Base-by-base conservation (phyloP, 2,888 invertebrate species). In the Odontocerum albicorne region DNA sequence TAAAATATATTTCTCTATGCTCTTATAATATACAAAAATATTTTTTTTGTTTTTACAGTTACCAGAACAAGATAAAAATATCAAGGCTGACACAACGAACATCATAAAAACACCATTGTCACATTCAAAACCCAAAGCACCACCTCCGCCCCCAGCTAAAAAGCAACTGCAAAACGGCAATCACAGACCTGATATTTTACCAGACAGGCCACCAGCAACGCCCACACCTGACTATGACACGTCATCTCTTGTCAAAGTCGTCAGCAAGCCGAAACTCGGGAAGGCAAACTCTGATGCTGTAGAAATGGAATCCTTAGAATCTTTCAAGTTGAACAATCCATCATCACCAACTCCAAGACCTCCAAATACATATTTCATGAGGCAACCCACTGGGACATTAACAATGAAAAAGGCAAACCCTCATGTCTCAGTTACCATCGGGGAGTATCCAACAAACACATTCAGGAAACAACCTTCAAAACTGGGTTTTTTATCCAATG, bases 271-370 rank as follows among this genome's bases (percentile, higher is more conserved):
- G 46, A 63, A 64, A 63, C 55, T 62, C 8, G 64, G 64, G 52
- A 71, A 69, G 57, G 63, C 66, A 4, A 67, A 66, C 57, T 71
- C 71, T 42, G 85, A 85, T 57, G 77, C 81, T 27, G 88, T 85
- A 8, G 89, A 89, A 70, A 80, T 88, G 77, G 86, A 88, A 65
- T 88, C 88, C 16, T 72, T 89, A 63, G 88, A 89, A 68, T 88
- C 88, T 3, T 88, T 85, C 70, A 85, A 84, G 66, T 68, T 88
- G 62, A 85, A 84, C 62, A 84, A 85, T 66, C 83, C 85, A 17
- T 73, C 79, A 3, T 80, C 77, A 54, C 72, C 79, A 17, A 76
- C 74, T 53, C 85, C 85, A 35, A 84, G 82, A 65, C 88, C 87
- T 6, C 88, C 88, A 12, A 76, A 82, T 19, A 83, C 83, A 45